Evolutionary conservation across 30 jellyfish, hydroid and myxozoan species (phyloP), one percentile per base, ranked within the genome.

Genomic region (Chironex yamaguchii): DNA sequence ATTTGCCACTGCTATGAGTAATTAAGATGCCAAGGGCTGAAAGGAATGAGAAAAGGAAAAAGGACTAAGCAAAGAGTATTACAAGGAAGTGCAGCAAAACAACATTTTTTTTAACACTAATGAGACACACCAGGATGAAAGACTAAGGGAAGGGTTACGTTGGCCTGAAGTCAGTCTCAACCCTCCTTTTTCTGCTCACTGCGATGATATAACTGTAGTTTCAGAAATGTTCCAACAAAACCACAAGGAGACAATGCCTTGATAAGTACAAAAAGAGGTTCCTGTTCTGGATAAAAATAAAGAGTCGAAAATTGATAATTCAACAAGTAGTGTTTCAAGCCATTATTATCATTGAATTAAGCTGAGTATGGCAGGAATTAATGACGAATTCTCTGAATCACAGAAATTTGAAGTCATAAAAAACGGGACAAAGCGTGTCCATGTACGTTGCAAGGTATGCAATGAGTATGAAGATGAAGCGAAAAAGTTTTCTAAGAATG

Each of bases 21-120:
- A 27, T 30, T 32, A n/a, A 69, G 82, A 69, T 69, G 82, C 82
- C 82, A 69, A 69, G 82, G 82, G 73, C 74, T 4, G 82, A 34
- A 69, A 69, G 74, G 70, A 69, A 23, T 34, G 82, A 69, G 76
- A 69, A 69, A 26, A 69, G 82, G 74, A 30, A 32, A 69, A 2
- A 23, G 21, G 82, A 11, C 76, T 31, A 69, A 69, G 82, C 73
- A 69, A 32, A 30, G 82, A 30, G 71, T 27, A 26, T 69, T 69
- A 67, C 82, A 30, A 69, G n/a, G n/a, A n/a, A n/a, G n/a, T n/a
- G n/a, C n/a, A n/a, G 74, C 82, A 69, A 69, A 69, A 69, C 14
- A 29, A 69, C 74, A 30, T 0, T 32, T 21, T 34, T 69, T 69
- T 69, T 69, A 69, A 69, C 70, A 69, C 28, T 14, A 27, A 22